Base-by-base conservation (phyloP, 1,140 invertebrate species). In the Ooceraea biroi region DNA sequence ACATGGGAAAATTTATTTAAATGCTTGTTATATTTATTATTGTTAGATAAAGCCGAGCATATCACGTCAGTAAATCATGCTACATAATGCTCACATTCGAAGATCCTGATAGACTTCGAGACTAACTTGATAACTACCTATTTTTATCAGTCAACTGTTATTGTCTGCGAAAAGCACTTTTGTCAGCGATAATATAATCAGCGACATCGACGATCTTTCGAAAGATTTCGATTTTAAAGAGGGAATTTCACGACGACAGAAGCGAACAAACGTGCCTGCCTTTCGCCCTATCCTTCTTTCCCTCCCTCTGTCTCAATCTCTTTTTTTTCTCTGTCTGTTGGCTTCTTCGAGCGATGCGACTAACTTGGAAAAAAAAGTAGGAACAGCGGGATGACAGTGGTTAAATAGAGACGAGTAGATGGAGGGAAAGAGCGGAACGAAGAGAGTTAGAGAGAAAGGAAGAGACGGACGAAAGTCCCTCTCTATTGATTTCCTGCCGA, bases 401-500 rank as follows among this genome's bases (percentile, higher is more conserved):
- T 19, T 30, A 74, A 82, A 82, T 41, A 82, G 41, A 74, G n/a
- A 71, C 57, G 7, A 30, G 27, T 22, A 27, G 55, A 48, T 48
- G n/a, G 3, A 7, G 25, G 25, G 3, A 46, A 63, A 52, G 41
- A 76, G 66, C 66, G 60, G 60, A 52, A 46, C 11, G 46, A 46
- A 85, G 22, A 71, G 52, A 76, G 17, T 69, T 61, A 69, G 22
- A 82, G 46, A n/a, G 22, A 69, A 44, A 10, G 27, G 57, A 57
- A 82, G 44, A 72, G 48, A 41, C 55, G 60, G 68, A 85, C 63
- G 80, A 76, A 71, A 88, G 80, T 91, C 88, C 86, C 89, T 91
- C 87, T 92, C 90, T 92, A 93, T 93, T 93, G 92, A 93, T 92
- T 92, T 92, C 91, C 90, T 89, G 86, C 89, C 83, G 90, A 91